phyloP scores from a whole-genome alignment of 2,797 vertebrate species.

The Sebastes nivosus region DNA sequence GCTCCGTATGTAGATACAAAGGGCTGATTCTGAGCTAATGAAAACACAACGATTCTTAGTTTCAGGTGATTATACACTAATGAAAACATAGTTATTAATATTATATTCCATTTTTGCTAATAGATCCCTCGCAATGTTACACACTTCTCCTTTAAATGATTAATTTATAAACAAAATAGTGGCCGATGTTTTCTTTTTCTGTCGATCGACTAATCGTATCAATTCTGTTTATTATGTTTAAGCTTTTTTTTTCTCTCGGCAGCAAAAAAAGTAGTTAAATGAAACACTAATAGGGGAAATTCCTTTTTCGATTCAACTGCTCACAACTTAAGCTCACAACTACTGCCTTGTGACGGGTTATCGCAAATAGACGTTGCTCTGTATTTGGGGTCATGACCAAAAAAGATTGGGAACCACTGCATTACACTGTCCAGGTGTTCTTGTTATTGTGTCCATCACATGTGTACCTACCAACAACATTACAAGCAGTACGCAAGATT shows the following conservation, averaged over 20 bases:
- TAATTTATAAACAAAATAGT: background rate
- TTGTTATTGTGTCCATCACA: background rate
- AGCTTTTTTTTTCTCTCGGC: background rate
- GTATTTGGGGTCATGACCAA: background rate
- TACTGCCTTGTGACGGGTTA: no score
- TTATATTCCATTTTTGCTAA: no score
- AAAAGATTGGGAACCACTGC: background rate
- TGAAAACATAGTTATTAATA: no score
- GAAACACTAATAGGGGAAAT: background rate
- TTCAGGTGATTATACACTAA: no score
- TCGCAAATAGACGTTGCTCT: background rate
- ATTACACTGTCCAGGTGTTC: background rate
- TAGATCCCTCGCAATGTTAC: rapidly evolving
- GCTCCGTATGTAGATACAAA: no score
- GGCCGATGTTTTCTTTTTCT: background rate
- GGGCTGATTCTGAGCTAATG: no score
- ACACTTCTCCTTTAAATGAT: background rate
- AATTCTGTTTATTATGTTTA: background rate
- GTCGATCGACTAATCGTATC: background rate
- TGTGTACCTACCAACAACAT: background rate
- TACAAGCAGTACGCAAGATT: no score
- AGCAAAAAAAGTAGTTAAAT: background rate
- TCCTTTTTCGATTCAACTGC: no score
- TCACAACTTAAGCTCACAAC: no score
- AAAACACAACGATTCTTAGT: no score